Percentiles rank a stretch among this genome's conserved stretches.
These are phyloP conservation scores for Watsonalla binaria DNA, from an alignment of 2,888 invertebrate genomes.

Conservation along the genomic window DNA sequence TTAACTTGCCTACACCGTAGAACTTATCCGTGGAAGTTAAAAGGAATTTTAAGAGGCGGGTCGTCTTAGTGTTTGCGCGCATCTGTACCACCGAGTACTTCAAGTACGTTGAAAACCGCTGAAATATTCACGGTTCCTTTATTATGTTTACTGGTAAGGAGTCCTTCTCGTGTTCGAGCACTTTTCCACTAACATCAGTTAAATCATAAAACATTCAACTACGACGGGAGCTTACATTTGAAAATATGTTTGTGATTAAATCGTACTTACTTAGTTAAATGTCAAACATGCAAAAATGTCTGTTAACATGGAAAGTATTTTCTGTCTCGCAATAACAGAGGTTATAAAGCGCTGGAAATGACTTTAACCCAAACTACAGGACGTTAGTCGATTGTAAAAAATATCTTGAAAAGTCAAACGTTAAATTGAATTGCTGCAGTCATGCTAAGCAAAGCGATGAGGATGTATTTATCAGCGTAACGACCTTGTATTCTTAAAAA, in stretches of 20 bases:
- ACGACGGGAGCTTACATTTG: neutral
- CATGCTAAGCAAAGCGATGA: no score
- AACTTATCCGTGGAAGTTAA: conserved; percentile 32
- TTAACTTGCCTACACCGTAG: conserved; percentile 20
- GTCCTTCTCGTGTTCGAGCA: neutral
- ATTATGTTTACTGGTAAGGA: neutral
- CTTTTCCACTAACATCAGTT: neutral
- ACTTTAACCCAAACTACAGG: no score
- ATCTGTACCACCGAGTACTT: neutral
- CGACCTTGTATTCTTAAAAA: no score
- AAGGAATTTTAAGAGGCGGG: conserved; percentile 40
- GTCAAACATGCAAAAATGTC: no score
- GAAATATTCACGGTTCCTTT: neutral
- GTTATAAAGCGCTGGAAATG: no score
- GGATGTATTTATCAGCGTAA: no score
- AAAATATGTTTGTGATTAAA: neutral
- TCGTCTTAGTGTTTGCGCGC: conserved; percentile 15
- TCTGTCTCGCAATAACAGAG: no score
- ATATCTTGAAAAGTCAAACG: no score
- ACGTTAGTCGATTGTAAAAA: no score
- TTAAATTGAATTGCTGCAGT: no score
- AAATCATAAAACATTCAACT: neutral
- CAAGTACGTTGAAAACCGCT: neutral
- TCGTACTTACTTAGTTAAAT: neutral
- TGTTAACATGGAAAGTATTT: no score